Evolutionary conservation across 2,113 vertebrate species (phyloP), one percentile per base, ranked within the genome.

Genomic region (Neomonachus schauinslandi): DNA sequence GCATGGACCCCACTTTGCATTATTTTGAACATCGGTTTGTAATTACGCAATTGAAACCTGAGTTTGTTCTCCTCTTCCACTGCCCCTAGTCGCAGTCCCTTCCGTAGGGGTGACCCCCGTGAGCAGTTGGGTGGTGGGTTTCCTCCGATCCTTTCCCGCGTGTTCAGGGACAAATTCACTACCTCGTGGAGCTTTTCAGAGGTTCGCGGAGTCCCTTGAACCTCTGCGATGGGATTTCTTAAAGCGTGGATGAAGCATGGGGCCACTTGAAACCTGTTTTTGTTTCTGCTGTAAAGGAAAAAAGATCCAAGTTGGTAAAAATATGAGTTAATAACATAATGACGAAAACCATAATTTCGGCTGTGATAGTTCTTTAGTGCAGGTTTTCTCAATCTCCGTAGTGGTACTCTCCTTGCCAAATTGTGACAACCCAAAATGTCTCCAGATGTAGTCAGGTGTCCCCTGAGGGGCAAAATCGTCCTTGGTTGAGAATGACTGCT

Each of bases 101-200:
- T 51, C 33, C 0, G 13, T 36, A 33, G 10, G 21, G 53, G 67
- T 15, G 1, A 24, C 16, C 16, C 28, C 46, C 0, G 31, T 31
- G 63, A 80, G 42, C 63, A 26, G 72, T 21, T 46, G 36, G 18
- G 6, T 1, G 33, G 46, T 2, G 51, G 77, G 42, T 49, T 39
- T 57, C 39, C 16, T 10, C 63, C 13, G 61, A 59, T 51, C 16
- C 7, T 13, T n/a, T 26, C 13, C 21, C 31, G 0, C 0, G 13
- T 2, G 14, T 5, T 24, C 16, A 13, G 61, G 36, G 9, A 26
- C 46, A 7, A 14, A 2, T 26, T 55, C 33, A 33, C 36, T 11
- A 10, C n/a, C 36, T 42, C 28, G 57, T 8, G 81, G 9, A 36
- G 12, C 1, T 72, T 82, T 65, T 18, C 84, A n/a, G 39, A 91